Base-by-base conservation (phyloP, 2,797 vertebrate genomes). In the Rhodeus uyekii region DNA sequence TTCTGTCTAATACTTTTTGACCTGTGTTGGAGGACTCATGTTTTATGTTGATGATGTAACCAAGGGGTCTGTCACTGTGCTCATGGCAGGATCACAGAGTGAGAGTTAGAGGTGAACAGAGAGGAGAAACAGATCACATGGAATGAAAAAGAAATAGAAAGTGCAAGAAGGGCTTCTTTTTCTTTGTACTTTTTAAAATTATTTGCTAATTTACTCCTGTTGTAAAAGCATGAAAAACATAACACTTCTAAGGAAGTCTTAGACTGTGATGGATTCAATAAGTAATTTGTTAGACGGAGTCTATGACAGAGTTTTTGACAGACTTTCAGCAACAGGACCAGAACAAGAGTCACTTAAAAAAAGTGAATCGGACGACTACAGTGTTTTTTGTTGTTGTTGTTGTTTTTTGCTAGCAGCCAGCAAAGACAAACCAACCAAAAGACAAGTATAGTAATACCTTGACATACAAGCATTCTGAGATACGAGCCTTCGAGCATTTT, bases 41-140 rank as follows among this genome's bases (percentile, higher is more conserved):
- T 81, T 89, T 89, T 58, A 78, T 90, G 90, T 86, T 38, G 63
- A 71, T 92, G 91, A 92, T 90, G 86, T 87, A 91, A 90, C 85
- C 65, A 76, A 81, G 32, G 55, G 71, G 60, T 76, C 73, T 84
- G 79, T 84, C 85, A 82, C 76, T 65, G 46, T 61, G 82, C 75
- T 81, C 50, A 76, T 55, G 76, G 79, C 79, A 81, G 73, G 74
- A 65, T 77, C 65, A 77, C 65, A 55, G 42, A 65, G 61, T 46
- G 60, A 81, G 75, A 87, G 72, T 48, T 67, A 80, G 74, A 85
- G 72, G 61, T 68, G 75, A 72, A 82, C 46, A 27, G 5, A 76
- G 68, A 85, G 32, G 18, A 63, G 72, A 67, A 76, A 72, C 36
- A 55, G 38, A 58, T 82, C 72, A 58, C 46, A 58, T 12, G n/a